Evolutionary conservation across 1,140 invertebrate genomes (phyloP).

Genomic region (Drosophila kohkoa): DNA sequence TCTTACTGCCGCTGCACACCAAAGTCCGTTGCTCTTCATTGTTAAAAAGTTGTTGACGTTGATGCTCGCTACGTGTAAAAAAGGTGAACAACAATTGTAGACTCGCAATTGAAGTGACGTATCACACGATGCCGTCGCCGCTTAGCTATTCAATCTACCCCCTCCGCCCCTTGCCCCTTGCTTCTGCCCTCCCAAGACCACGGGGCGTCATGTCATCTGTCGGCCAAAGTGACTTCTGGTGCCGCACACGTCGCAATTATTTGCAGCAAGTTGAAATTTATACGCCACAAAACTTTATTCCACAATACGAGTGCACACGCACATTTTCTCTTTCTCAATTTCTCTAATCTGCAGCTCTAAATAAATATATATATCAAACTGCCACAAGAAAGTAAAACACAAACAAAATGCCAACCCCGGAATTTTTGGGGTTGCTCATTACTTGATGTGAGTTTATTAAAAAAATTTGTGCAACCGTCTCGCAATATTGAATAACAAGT

Average conservation of each 20-base stretch:
- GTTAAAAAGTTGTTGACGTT: conserved; percentile 82
- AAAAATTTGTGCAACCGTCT: conserved; percentile 71
- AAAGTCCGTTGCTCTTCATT: conserved; percentile 51
- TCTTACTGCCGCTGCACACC: background rate
- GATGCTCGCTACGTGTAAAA: conserved; percentile 78
- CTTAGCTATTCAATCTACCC: conserved; percentile 1
- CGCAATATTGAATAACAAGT: conserved; percentile 64
- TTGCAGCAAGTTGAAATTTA: conserved; percentile 80
- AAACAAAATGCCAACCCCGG: conserved; percentile 60
- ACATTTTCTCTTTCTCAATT: background rate
- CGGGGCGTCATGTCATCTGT: conserved; percentile 55
- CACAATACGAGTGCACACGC: conserved; percentile 14
- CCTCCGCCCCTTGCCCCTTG: background rate
- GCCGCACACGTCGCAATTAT: conserved; percentile 76
- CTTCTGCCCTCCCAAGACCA: background rate
- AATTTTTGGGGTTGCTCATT: conserved; percentile 46
- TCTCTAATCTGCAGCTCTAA: background rate
- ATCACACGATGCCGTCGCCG: conserved; percentile 49
- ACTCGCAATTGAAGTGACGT: conserved; percentile 74
- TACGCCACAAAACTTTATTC: conserved; percentile 51
- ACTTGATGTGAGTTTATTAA: conserved; percentile 74
- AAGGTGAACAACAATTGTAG: conserved; percentile 82
- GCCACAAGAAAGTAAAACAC: conserved; percentile 61
- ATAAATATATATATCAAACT: conserved; percentile 69
- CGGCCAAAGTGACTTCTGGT: conserved; percentile 69